phyloP scores from a whole-genome alignment of 2,113 vertebrate species.

The Siphamia tubifer region DNA sequence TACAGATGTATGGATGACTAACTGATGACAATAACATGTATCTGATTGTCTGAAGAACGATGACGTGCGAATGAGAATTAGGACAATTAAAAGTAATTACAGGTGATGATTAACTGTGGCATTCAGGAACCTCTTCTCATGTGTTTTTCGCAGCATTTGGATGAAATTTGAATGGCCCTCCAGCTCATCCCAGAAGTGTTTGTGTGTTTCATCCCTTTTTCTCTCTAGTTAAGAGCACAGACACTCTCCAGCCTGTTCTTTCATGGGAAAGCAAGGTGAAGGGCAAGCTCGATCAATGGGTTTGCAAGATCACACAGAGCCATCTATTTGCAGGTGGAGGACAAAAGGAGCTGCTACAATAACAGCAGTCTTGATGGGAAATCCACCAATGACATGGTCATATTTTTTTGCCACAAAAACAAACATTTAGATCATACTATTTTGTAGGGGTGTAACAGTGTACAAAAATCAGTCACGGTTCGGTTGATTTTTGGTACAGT shows the following conservation, averaged over 20 bases:
- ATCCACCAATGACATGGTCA: not conserved
- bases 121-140: not conserved
- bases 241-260: not conserved
- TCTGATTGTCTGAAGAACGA: not conserved
- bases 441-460: too few species aligned
- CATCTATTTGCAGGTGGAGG: not conserved
- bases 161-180: slow-evolving; percentile 15
- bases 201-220: slow-evolving; percentile 4
- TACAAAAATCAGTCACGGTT: too few species aligned
- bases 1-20: too few species aligned
- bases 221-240: not conserved
- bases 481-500: too few species aligned
- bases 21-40: too few species aligned
- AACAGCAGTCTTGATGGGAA: not conserved
- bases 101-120: not conserved
- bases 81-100: slow-evolving; percentile 41
- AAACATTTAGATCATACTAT: too few species aligned
- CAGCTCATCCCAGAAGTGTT: not conserved
- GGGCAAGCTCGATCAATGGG: not conserved
- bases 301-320: not conserved
- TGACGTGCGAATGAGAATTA: slow-evolving; percentile 38
- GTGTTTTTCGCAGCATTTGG: slow-evolving; percentile 9
- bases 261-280: not conserved
- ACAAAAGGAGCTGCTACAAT: not conserved
- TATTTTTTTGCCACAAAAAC: too few species aligned